A percentile compares a stretch with the other conserved stretches of the same genome.
phyloP scores from a whole-genome alignment of 1,140 invertebrate genomes.

The Drosophila lacteicornis region DNA sequence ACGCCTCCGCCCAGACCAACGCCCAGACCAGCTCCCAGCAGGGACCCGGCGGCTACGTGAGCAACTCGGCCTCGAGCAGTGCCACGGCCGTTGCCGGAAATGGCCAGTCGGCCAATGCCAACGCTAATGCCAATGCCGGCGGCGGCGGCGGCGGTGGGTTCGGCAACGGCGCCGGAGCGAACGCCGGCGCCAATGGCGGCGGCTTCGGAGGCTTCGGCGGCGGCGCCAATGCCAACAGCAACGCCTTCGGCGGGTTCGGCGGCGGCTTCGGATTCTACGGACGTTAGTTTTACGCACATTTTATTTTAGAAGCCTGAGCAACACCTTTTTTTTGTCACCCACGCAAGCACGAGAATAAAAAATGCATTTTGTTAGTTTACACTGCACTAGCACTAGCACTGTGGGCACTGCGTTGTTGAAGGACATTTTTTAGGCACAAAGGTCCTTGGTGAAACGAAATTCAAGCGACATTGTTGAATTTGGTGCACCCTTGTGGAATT shows the following conservation, averaged over 20 bases:
- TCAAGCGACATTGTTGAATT: no score
- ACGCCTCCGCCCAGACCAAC: constrained; percentile 61
- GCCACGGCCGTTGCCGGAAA: constrained; percentile 43
- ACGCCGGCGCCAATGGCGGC: constrained; percentile 11
- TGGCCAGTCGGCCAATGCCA: constrained; percentile 58
- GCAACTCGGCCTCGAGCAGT: constrained; percentile 71
- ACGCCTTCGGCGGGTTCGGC: constrained; percentile 39
- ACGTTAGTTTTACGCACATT: constrained; percentile 53
- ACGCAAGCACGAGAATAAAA: constrained; percentile 45
- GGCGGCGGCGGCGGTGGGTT: constrained; percentile 5
- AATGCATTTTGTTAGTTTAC: constrained; percentile 69
- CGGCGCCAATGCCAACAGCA: constrained; percentile 61
- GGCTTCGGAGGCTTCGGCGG: constrained; percentile 33
- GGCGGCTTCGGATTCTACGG: constrained; percentile 44
- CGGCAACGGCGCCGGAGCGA: constrained; percentile 10
- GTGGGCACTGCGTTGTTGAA: neutral
- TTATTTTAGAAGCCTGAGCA: neutral
- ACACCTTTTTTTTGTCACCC: constrained; percentile 38
- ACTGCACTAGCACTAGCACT: neutral
- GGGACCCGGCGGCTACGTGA: constrained; percentile 61
- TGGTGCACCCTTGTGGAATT: no score
- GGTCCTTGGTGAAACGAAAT: neutral
- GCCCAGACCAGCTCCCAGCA: constrained; percentile 63
- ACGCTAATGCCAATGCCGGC: constrained; percentile 65
- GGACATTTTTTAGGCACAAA: neutral